A percentile compares a stretch with the other conserved stretches of the same genome.
These are phyloP conservation scores for Sphaerophoria taeniata DNA, from an alignment of 2,888 invertebrate species.

Conservation along the genomic window DNA sequence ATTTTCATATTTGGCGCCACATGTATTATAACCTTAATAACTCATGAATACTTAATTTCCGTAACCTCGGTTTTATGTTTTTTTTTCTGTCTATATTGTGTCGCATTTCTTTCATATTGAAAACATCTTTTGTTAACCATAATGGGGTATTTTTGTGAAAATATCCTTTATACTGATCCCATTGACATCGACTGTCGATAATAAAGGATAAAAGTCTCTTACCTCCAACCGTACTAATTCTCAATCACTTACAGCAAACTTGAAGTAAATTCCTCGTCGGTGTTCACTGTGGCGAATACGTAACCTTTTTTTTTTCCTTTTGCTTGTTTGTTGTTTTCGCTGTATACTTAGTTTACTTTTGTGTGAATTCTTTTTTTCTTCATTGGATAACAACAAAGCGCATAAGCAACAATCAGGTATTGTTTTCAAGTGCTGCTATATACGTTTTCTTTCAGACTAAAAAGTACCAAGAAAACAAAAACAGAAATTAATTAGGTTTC, in stretches of 20 bases:
- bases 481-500: constrained; percentile 46
- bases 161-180: constrained; percentile 1
- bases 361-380: constrained; percentile 18
- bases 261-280: neutral
- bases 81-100: neutral
- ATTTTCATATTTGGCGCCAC: neutral
- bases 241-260: constrained; percentile 8
- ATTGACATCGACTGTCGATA: constrained; percentile 5
- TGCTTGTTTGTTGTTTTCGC: constrained; percentile 15
- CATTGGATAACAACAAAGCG: constrained; percentile 5
- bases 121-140: constrained; percentile 9
- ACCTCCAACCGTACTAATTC: neutral
- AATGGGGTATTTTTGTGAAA: neutral
- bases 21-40: neutral
- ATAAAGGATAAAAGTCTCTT: constrained; percentile 6
- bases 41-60: constrained; percentile 17
- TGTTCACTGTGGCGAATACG: constrained; percentile 51
- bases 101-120: neutral
- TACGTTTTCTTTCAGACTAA: constrained; percentile 2
- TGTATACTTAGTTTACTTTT: neutral
- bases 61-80: neutral
- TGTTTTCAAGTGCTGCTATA: constrained; percentile 24
- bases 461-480: neutral
- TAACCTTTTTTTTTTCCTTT: constrained; percentile 19
- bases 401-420: constrained; percentile 18